A percentile compares a stretch with the other conserved stretches of the same genome.
These are phyloP conservation scores for Burhinus bistriatus DNA, from an alignment of 2,113 vertebrate species.

Conservation along the genomic window DNA sequence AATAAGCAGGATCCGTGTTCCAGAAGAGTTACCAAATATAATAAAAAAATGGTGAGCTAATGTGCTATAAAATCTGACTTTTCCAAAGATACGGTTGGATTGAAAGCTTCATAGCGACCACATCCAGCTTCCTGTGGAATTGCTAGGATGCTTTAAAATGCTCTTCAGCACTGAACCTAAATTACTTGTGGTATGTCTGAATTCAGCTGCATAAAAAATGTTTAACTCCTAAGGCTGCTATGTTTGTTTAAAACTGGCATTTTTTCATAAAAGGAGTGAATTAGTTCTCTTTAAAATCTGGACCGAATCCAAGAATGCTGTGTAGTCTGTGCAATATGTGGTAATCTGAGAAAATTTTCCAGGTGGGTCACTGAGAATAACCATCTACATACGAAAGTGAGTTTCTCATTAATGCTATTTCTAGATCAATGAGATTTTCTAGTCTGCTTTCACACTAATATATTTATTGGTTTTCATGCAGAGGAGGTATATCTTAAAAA, in stretches of 20 bases:
- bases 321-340: not conserved
- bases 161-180: not conserved
- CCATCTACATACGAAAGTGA: not conserved
- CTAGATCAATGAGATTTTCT: not conserved
- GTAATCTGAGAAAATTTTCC: not conserved
- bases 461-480: conserved; percentile 5
- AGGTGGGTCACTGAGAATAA: not conserved
- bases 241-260: not conserved
- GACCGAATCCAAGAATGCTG: not conserved
- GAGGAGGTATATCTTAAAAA: not conserved
- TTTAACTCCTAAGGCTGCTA: not conserved
- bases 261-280: not conserved
- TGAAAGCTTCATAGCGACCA: not conserved
- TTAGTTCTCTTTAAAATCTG: not conserved
- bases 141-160: not conserved
- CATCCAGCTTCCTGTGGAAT: not conserved
- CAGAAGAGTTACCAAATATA: not conserved
- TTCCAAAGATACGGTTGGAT: not conserved
- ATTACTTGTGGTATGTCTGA: not conserved
- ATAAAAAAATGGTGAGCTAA: not conserved
- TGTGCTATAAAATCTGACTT: not conserved
- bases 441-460: not conserved
- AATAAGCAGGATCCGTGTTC: conserved; percentile 38
- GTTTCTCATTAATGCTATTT: not conserved
- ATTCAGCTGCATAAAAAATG: not conserved